Evolutionary conservation across 2,113 vertebrate genomes (phyloP).

Genomic region (Corydoras sp.): DNA sequence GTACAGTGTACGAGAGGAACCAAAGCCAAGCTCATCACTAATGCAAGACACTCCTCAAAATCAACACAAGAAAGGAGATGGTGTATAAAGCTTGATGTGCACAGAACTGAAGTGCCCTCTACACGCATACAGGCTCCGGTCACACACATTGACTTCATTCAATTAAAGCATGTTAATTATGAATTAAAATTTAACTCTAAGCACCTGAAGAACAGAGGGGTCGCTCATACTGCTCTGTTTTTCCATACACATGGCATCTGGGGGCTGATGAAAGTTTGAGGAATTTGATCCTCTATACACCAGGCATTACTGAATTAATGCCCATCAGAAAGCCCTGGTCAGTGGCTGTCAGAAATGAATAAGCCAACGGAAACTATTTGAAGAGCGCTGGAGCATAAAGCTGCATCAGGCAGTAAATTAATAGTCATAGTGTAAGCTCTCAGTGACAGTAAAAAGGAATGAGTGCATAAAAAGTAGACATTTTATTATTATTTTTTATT

Average conservation of each 20-base stretch:
- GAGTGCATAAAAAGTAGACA: too few species aligned
- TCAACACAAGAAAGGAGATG: conserved; percentile 55
- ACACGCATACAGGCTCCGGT: conserved; percentile 38
- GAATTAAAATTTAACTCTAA: conserved; percentile 70
- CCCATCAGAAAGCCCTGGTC: conserved; percentile 30
- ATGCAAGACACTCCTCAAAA: conserved; percentile 59
- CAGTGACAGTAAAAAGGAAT: background rate
- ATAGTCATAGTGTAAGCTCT: conserved; percentile 25
- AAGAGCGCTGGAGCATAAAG: background rate
- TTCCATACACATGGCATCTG: background rate
- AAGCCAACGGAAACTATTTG: background rate
- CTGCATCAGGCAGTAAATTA: background rate
- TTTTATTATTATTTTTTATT: too few species aligned
- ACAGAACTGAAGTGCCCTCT: conserved; percentile 45
- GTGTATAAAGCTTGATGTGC: conserved; percentile 60
- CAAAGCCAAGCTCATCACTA: conserved; percentile 68
- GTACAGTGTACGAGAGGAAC: conserved; percentile 50
- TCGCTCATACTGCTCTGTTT: conserved; percentile 4
- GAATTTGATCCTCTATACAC: conserved; percentile 56
- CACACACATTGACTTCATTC: conserved; percentile 56
- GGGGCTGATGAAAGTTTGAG: conserved; percentile 59
- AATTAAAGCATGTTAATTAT: conserved; percentile 64
- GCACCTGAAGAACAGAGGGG: conserved; percentile 57
- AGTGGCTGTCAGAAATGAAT: conserved; percentile 17
- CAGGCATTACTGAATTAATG: conserved; percentile 50